phyloP scores from a whole-genome alignment of 2,113 vertebrate genomes.

The Gobio gobio region DNA sequence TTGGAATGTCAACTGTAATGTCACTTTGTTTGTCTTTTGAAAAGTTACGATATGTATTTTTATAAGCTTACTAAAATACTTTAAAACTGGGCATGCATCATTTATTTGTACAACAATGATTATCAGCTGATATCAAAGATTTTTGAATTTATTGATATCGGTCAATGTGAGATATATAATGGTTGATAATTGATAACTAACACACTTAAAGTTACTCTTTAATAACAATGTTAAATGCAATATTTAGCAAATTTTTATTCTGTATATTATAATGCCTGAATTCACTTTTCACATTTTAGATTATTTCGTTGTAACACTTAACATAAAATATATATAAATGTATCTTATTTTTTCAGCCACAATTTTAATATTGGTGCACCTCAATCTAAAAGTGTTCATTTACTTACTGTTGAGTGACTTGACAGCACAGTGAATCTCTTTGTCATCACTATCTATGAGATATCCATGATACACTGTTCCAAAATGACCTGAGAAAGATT shows the following conservation, averaged over 20 bases:
- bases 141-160: too few species aligned
- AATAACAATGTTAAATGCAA: too few species aligned
- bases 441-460: constrained; percentile 80
- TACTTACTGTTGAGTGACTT: constrained; percentile 92
- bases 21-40: background rate
- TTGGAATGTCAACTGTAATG: background rate
- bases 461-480: constrained; percentile 94
- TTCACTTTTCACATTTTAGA: background rate
- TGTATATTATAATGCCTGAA: background rate
- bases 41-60: too few species aligned
- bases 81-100: too few species aligned
- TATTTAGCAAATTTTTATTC: background rate
- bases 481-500: constrained; percentile 84
- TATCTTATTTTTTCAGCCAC: background rate
- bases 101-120: too few species aligned
- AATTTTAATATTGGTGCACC: background rate
- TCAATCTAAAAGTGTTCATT: background rate
- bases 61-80: too few species aligned
- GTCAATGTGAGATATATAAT: too few species aligned
- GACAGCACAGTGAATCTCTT: constrained; percentile 88
- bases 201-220: too few species aligned
- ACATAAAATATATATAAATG: background rate
- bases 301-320: background rate
- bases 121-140: too few species aligned
- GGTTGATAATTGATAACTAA: too few species aligned